These are phyloP conservation scores for Margaritifera margaritifera DNA, from an alignment of 2,888 invertebrate species.

Conservation along the genomic window DNA sequence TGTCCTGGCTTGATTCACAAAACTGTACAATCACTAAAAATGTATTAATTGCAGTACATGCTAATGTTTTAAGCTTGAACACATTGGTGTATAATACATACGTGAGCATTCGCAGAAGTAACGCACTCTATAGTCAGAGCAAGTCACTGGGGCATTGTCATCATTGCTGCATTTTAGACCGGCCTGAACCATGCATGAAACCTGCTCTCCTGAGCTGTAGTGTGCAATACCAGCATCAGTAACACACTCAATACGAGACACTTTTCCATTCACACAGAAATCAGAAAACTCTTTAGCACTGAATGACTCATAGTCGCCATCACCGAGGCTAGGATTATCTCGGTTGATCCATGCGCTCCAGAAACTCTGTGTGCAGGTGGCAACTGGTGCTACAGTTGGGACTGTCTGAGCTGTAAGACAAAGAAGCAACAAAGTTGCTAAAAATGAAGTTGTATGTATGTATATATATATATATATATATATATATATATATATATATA, in stretches of 20 bases:
- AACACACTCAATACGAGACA: conserved; percentile 61
- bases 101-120: conserved; percentile 75
- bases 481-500: no score
- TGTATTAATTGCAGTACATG: no score
- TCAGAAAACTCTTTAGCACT: conserved; percentile 32
- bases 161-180: conserved; percentile 80
- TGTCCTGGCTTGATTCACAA: neutral
- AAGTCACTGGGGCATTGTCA: conserved; percentile 50
- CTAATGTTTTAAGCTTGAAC: neutral
- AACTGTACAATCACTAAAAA: neutral
- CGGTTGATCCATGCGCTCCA: conserved; percentile 57
- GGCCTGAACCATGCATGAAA: conserved; percentile 76
- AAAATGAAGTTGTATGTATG: no score
- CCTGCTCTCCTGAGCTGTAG: conserved; percentile 49
- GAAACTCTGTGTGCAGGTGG: neutral
- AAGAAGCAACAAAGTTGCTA: no score
- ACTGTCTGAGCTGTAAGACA: no score
- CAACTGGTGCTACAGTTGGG: no score
- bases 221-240: conserved; percentile 45
- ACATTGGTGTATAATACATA: conserved; percentile 17
- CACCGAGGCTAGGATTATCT: conserved; percentile 48
- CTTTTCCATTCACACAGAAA: conserved; percentile 55
- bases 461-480: no score
- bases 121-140: conserved; percentile 65
- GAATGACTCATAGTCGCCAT: conserved; percentile 50